These are phyloP conservation scores for Ammodytes dubius DNA, from an alignment of 2,113 vertebrate genomes.

Conservation along the genomic window DNA sequence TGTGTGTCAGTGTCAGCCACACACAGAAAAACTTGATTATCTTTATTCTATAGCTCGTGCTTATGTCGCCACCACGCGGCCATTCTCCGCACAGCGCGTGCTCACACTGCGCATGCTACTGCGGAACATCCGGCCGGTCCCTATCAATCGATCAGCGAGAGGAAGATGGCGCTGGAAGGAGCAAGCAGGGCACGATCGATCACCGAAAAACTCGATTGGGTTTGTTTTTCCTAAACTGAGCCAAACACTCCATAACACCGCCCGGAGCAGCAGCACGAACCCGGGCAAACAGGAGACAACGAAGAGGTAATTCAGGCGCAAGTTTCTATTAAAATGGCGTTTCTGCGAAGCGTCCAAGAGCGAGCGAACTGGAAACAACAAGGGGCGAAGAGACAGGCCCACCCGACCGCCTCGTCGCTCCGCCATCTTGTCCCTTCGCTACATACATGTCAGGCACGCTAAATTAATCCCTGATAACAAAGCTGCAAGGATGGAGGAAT, in stretches of 20 bases:
- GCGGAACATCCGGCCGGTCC: slow-evolving; percentile 75
- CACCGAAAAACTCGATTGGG: slow-evolving; percentile 87
- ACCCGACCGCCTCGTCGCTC: background rate
- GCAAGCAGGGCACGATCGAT: slow-evolving; percentile 80
- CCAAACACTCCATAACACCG: slow-evolving; percentile 25
- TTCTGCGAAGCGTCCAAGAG: background rate
- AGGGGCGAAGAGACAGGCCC: slow-evolving; percentile 36
- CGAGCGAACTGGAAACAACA: slow-evolving; percentile 53
- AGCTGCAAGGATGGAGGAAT: slow-evolving; percentile 78
- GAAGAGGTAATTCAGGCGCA: slow-evolving; percentile 55
- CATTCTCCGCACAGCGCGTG: background rate
- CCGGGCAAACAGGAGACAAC: background rate
- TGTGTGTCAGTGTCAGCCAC: no score
- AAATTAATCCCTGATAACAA: slow-evolving; percentile 87
- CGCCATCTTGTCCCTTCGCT: slow-evolving; percentile 81
- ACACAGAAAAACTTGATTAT: no score
- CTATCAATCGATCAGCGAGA: slow-evolving; percentile 90
- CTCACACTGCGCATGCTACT: slow-evolving; percentile 65
- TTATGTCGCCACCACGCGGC: slow-evolving; percentile 51
- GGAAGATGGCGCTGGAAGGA: slow-evolving; percentile 84
- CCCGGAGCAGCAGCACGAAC: background rate
- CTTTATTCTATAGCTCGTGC: no score
- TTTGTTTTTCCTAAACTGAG: slow-evolving; percentile 48
- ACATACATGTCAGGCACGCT: slow-evolving; percentile 78
- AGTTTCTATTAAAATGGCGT: slow-evolving; percentile 47